A percentile compares a stretch with the other conserved stretches of the same genome.
Conservation (phyloP, 1,140 invertebrate species). For the Dryas iulia region DNA sequence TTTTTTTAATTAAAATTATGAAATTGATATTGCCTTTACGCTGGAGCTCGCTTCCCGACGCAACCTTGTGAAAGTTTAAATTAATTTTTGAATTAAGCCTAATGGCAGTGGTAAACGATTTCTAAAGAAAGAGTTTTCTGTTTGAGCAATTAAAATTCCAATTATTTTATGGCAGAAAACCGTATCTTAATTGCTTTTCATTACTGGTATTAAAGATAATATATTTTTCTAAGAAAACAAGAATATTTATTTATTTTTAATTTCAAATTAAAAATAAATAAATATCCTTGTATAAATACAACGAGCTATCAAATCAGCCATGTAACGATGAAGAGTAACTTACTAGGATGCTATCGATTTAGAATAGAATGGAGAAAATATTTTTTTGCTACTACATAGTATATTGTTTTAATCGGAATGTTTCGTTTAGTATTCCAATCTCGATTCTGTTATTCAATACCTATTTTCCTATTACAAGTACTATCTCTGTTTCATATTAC, state of each 20-base stretch:
- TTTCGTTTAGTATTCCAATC: constrained; percentile 44
- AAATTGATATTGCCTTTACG: constrained; percentile 81
- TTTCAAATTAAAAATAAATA: background rate
- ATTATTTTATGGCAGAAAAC: constrained; percentile 67
- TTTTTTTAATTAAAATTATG: constrained; percentile 82
- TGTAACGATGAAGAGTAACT: background rate
- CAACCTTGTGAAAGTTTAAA: constrained; percentile 79
- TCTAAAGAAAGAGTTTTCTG: constrained; percentile 76
- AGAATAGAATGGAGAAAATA: background rate
- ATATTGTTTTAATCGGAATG: constrained; percentile 40
- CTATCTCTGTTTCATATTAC: constrained; percentile 9
- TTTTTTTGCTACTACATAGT: background rate
- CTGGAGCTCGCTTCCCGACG: constrained; percentile 64
- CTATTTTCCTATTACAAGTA: constrained; percentile 37
- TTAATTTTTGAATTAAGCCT: constrained; percentile 80
- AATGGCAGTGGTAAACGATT: constrained; percentile 77
- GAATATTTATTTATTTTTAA: constrained; percentile 21
- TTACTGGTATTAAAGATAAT: constrained; percentile 45
- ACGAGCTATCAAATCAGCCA: background rate
- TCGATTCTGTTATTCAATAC: constrained; percentile 36
- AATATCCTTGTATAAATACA: background rate
- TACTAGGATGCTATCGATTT: background rate
- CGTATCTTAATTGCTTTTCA: constrained; percentile 71
- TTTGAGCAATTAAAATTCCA: constrained; percentile 73
- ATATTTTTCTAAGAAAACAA: constrained; percentile 31